These are phyloP conservation scores for Atrichornis clamosus DNA, from an alignment of 2,113 vertebrate species.

Conservation along the genomic window DNA sequence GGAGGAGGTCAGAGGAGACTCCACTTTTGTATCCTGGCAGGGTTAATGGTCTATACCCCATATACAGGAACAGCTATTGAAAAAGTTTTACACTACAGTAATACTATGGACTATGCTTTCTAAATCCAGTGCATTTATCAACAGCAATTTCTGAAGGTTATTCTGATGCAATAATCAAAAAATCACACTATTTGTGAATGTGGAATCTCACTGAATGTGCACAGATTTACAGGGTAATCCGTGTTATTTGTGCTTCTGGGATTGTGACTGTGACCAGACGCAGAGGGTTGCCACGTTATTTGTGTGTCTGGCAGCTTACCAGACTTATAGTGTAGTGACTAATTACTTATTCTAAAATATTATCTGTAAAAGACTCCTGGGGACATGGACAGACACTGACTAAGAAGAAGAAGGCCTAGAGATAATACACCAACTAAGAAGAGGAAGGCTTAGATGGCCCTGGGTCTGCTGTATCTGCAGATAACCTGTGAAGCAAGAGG, in stretches of 20 bases:
- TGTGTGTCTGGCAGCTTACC: neutral
- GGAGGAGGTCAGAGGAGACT: neutral
- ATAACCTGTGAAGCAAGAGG: neutral
- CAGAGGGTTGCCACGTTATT: accelerated
- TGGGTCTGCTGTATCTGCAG: neutral
- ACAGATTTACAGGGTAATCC: neutral
- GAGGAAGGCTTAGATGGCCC: neutral
- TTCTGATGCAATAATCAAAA: neutral
- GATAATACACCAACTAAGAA: too few relatives aligned
- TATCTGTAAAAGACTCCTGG: neutral
- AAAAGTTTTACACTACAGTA: neutral
- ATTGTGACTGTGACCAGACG: neutral
- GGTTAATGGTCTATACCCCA: neutral
- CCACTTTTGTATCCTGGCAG: neutral
- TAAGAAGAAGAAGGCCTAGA: neutral
- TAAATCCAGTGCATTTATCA: neutral
- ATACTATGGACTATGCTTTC: neutral
- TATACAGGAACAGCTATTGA: too few relatives aligned
- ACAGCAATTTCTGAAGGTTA: neutral
- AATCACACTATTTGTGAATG: neutral
- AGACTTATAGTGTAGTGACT: neutral
- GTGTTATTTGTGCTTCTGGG: neutral
- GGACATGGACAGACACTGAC: accelerated
- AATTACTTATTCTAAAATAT: neutral
- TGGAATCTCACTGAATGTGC: neutral